phyloP scores from a whole-genome alignment of 2,113 vertebrate species.

The Burhinus bistriatus region DNA sequence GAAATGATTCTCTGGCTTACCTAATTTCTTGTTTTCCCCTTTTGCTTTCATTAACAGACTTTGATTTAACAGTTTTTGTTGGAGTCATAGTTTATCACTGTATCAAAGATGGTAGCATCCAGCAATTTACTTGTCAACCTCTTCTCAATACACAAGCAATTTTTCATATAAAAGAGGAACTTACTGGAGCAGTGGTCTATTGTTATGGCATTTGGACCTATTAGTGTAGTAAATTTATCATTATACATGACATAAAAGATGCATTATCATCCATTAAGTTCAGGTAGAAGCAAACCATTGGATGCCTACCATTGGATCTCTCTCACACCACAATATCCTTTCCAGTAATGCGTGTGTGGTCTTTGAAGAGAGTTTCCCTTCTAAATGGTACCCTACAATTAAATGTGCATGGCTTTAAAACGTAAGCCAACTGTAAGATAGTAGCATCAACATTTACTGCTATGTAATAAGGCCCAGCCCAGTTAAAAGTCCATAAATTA shows the following conservation, averaged over 20 bases:
- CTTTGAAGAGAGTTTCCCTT: conserved; percentile 43
- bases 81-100: background rate
- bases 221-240: conserved; percentile 75
- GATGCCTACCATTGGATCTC: conserved; percentile 51
- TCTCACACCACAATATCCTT: conserved; percentile 72
- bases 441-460: conserved; percentile 38
- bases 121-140: conserved; percentile 64
- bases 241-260: conserved; percentile 67
- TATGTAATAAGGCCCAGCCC: conserved; percentile 9
- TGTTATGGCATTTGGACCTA: conserved; percentile 63
- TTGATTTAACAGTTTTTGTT: conserved; percentile 38
- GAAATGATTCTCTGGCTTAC: background rate
- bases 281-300: conserved; percentile 67
- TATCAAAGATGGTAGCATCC: conserved; percentile 13
- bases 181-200: conserved; percentile 66
- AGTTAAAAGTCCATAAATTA: conserved; percentile 32
- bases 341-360: conserved; percentile 50
- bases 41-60: conserved; percentile 34
- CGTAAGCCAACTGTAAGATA: background rate
- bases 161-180: conserved; percentile 62
- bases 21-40: background rate
- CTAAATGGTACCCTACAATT: conserved; percentile 54
- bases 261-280: conserved; percentile 78
- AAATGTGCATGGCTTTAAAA: conserved; percentile 33
- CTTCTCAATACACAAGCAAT: conserved; percentile 44